Conservation (phyloP, 2,113 vertebrate species). For the Pseudopodoces humilis region DNA sequence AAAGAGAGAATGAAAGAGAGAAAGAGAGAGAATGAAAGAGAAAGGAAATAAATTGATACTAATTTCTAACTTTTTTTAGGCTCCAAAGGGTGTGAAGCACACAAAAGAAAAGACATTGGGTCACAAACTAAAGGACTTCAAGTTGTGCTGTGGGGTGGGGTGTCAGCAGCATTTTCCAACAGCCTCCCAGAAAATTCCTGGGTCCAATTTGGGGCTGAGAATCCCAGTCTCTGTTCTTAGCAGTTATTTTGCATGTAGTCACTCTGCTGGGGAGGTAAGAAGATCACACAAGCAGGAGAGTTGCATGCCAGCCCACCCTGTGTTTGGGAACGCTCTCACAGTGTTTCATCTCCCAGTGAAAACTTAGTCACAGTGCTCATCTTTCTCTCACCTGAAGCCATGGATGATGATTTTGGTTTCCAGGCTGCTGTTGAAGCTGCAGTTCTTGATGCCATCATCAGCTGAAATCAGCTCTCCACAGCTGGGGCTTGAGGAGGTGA, state of each 20-base stretch:
- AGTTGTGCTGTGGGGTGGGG: not conserved
- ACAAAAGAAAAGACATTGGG: not conserved
- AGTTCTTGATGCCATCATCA: conserved; percentile 55
- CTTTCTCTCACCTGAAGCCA: conserved; percentile 88
- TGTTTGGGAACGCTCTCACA: not conserved
- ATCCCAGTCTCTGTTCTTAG: not conserved
- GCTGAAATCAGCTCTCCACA: conserved; percentile 79
- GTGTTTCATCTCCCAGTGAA: not conserved
- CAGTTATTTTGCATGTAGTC: not conserved
- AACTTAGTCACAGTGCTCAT: not conserved
- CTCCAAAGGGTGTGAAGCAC: not conserved
- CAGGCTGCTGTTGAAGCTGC: conserved; percentile 79
- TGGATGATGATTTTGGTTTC: conserved; percentile 91
- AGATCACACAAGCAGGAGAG: not conserved
- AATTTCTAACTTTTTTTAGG: not conserved
- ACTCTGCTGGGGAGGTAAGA: not conserved
- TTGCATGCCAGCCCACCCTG: not conserved
- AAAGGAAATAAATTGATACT: no score
- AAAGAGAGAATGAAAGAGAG: no score
- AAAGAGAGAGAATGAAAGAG: no score
- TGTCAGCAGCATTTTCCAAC: not conserved
- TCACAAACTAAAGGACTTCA: not conserved
- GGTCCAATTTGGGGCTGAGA: not conserved
- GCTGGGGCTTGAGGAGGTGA: conserved; percentile 73
- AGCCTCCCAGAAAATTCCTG: not conserved